Base-by-base conservation (phyloP, 2,888 invertebrate genomes). In the Pristionchus arcanus region DNA sequence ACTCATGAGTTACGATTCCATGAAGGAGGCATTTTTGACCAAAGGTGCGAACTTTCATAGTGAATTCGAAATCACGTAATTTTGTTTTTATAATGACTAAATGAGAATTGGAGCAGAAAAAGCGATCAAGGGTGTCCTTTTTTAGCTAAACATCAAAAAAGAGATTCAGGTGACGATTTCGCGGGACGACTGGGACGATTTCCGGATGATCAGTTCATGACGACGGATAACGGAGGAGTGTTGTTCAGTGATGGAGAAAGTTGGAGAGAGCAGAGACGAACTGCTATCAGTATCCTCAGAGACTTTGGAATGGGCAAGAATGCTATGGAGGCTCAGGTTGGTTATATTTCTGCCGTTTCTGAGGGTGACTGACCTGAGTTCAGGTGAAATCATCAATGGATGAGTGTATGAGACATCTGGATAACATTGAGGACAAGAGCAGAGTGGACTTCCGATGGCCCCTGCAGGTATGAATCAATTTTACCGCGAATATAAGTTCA, bases 221-320 rank as follows among this genome's bases (percentile, higher is more conserved):
- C 55, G 0, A 90, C 74, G 2, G 90, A 90, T n/a, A 91, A 91
- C 42, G 91, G 91, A 63, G 91, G 91, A 7, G 86, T 91, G 9
- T 63, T 89, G 31, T 90, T 91, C 86, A 85, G 89, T 71, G 55
- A 89, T 19, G 91, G 91, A 5, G 91, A 88, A 2, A 89, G 89
- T 31, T 91, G 91, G 91, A 68, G 89, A 21, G 90, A 90, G 25
- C 90, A 91, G 34, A 31, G 91, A 81, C 49, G 90, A 28, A 89
- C 90, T 21, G 85, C 90, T 21, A 49, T 91, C 9, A 89, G 85
- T n/a, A 91, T 91, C 25, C 83, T 91, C 81, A 84, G 91, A 85
- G 91, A 91, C 66, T 91, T 91, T 59, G 91, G 91, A 16, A 87
- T 91, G 55, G 91, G 91, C 19, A 91, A 85, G 59, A 91, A 90